Evolutionary conservation across 2,888 invertebrate genomes (phyloP).

Genomic region (Dermolepida albohirtum): DNA sequence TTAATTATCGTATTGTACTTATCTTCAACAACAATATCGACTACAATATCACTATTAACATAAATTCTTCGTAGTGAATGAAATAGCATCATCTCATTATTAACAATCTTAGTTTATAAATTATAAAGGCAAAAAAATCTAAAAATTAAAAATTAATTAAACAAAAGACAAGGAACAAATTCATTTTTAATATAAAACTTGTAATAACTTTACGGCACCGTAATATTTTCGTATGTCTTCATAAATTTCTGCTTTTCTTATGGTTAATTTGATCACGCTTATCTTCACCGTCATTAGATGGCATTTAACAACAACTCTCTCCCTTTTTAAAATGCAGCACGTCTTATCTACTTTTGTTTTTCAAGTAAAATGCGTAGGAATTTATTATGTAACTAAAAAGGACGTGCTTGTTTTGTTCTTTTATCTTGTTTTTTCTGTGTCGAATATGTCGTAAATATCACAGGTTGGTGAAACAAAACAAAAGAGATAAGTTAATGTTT

Average conservation of each 20-base stretch:
- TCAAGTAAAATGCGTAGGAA: constrained; percentile 3
- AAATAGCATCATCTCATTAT: too few species aligned
- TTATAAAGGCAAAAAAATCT: too few species aligned
- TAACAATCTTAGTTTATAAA: too few species aligned
- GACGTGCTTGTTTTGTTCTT: constrained; percentile 16
- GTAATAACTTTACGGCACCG: too few species aligned
- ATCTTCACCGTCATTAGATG: constrained; percentile 16
- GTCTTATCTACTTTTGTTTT: constrained; percentile 31
- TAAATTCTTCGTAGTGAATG: too few species aligned
- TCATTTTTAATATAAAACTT: too few species aligned
- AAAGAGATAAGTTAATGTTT: constrained; percentile 31
- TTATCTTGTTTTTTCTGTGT: constrained; percentile 18
- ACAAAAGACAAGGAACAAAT: too few species aligned
- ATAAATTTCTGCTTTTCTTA: background rate
- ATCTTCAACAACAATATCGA: too few species aligned
- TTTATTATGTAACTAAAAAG: constrained; percentile 23
- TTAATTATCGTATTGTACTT: too few species aligned
- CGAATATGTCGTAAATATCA: constrained; percentile 33
- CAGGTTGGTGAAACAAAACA: constrained; percentile 22
- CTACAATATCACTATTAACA: too few species aligned
- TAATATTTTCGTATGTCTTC: too few species aligned
- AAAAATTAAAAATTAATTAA: too few species aligned
- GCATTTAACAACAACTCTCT: constrained; percentile 16
- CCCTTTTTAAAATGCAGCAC: constrained; percentile 20
- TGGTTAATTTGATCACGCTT: constrained; percentile 10